These are phyloP conservation scores for Apostichopus japonicus DNA, from an alignment of 35 echinoderm and acorn worm species.

Conservation along the genomic window DNA sequence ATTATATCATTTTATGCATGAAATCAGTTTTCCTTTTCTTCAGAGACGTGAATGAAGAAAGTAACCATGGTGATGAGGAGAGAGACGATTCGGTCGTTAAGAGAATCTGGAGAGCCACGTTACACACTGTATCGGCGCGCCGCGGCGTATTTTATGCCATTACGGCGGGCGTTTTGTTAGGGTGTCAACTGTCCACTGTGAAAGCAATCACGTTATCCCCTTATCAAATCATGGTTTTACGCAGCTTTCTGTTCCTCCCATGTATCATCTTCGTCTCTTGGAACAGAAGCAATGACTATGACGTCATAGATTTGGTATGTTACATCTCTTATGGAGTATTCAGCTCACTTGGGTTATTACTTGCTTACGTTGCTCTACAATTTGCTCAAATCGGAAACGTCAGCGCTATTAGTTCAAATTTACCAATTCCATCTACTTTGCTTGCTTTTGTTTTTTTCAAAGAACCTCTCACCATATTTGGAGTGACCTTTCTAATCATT, in stretches of 20 bases:
- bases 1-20: too few relatives aligned
- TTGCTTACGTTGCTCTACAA: constrained; percentile 26
- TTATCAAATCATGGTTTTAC: neutral
- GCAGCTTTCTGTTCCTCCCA: neutral
- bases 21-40: too few relatives aligned
- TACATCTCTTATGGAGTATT: neutral
- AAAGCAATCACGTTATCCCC: neutral
- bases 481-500: neutral
- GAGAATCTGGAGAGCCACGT: neutral
- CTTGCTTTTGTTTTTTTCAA: neutral
- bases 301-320: neutral
- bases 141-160: neutral
- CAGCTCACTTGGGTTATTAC: neutral
- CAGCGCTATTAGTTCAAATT: constrained; percentile 4
- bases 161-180: neutral
- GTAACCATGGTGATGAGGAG: neutral
- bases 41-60: too few relatives aligned
- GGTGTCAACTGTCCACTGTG: neutral
- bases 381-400: constrained; percentile 35
- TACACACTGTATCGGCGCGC: neutral
- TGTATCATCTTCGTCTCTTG: neutral
- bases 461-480: constrained; percentile 2
- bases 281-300: constrained; percentile 8
- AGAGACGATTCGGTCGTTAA: neutral
- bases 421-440: constrained; percentile 20